Conservation (phyloP, 2,113 vertebrate genomes). For the Circaetus cinerascens region DNA sequence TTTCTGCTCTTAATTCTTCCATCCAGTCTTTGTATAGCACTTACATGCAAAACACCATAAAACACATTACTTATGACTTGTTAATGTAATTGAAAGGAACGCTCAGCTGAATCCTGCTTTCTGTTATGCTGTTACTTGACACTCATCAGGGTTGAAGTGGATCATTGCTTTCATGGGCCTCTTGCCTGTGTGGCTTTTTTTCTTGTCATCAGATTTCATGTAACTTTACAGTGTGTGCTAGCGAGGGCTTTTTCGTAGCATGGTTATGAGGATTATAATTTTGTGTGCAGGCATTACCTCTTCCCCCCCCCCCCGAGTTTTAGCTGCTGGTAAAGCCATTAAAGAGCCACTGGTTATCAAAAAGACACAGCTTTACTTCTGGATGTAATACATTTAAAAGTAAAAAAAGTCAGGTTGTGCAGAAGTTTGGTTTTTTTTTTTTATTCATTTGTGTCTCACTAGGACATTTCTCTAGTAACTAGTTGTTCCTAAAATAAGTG, state of each 20-base stretch:
- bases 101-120: background rate
- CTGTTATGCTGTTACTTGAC: background rate
- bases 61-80: background rate
- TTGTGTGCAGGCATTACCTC: background rate
- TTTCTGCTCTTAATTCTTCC: background rate
- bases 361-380: background rate
- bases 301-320: background rate
- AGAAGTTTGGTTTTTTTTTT: background rate
- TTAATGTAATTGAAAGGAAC: background rate
- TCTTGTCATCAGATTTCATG: background rate
- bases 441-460: background rate
- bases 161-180: background rate
- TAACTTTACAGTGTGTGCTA: background rate
- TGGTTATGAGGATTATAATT: background rate
- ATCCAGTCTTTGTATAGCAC: background rate
- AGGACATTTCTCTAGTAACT: background rate
- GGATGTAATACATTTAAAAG: background rate
- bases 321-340: background rate
- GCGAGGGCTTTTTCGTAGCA: background rate
- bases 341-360: background rate
- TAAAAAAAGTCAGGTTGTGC: background rate
- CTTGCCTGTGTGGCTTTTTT: background rate
- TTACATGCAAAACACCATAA: background rate
- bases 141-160: background rate
- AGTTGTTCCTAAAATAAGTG: background rate